A percentile compares a stretch with the other conserved stretches of the same genome.
Conservation (phyloP, 2,113 vertebrate species). For the Callithrix jacchus region DNA sequence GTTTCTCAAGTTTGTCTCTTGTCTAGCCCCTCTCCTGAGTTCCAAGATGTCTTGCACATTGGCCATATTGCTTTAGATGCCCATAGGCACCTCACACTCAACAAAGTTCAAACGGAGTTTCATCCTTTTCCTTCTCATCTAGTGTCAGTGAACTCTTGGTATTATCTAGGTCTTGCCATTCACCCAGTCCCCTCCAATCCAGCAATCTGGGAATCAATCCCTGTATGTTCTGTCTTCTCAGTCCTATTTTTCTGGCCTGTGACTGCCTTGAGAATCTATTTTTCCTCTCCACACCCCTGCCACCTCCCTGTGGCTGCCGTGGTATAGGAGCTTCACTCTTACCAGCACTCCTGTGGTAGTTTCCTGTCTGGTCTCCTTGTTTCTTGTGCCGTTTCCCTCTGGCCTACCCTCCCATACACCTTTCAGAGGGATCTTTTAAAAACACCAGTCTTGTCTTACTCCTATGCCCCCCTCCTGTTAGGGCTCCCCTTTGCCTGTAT, state of each 20-base stretch:
- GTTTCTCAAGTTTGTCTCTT: background rate
- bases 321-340: background rate
- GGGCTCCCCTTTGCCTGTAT: too few species aligned
- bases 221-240: background rate
- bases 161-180: background rate
- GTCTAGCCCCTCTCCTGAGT: background rate
- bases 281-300: background rate
- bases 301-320: too few species aligned
- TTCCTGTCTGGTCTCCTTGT: background rate
- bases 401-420: background rate
- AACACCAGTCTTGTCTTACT: background rate
- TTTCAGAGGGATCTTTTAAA: background rate
- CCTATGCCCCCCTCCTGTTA: background rate
- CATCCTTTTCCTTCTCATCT: background rate
- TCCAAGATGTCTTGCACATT: background rate
- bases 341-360: background rate
- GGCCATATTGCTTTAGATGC: background rate
- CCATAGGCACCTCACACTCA: background rate
- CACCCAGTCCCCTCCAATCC: background rate
- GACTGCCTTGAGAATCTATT: background rate
- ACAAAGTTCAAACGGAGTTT: background rate
- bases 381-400: background rate
- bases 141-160: background rate
- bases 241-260: background rate
- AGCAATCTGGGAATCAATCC: background rate